These are phyloP conservation scores for Euleptes europaea DNA, from an alignment of 2,113 vertebrate species.

Conservation along the genomic window DNA sequence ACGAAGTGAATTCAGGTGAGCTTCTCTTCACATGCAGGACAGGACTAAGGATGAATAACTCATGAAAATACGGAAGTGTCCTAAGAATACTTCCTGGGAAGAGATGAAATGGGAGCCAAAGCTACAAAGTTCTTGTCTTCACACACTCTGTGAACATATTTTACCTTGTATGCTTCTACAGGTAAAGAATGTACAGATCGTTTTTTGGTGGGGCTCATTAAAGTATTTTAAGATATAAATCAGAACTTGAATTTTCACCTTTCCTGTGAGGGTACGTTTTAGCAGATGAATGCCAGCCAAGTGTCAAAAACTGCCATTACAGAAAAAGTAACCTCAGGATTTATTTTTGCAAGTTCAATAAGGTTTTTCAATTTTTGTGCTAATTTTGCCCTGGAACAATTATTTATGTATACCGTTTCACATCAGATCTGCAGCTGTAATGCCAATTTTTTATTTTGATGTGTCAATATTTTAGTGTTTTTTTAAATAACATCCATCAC, in stretches of 20 bases:
- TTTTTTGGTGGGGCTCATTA: not conserved
- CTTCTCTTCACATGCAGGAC: not conserved
- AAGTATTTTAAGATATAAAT: not conserved
- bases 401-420: constrained; percentile 5
- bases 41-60: not conserved
- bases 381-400: constrained; percentile 26
- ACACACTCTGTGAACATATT: not conserved
- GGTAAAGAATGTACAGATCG: not conserved
- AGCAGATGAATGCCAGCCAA: not conserved
- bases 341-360: constrained; percentile 23
- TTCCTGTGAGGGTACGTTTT: not conserved
- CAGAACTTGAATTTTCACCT: not conserved
- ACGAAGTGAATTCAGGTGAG: not conserved
- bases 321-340: constrained; percentile 20
- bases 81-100: not conserved
- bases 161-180: not conserved
- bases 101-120: not conserved
- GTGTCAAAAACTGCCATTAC: constrained; percentile 11
- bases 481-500: constrained; percentile 18
- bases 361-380: constrained; percentile 13
- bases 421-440: not conserved
- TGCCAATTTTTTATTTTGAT: constrained; percentile 31
- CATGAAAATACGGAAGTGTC: not conserved
- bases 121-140: not conserved
- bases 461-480: constrained; percentile 31